Percentiles rank a stretch among this genome's conserved stretches.
Evolutionary conservation across 2,888 invertebrate species (phyloP).

Genomic region (Amiota minor): DNA sequence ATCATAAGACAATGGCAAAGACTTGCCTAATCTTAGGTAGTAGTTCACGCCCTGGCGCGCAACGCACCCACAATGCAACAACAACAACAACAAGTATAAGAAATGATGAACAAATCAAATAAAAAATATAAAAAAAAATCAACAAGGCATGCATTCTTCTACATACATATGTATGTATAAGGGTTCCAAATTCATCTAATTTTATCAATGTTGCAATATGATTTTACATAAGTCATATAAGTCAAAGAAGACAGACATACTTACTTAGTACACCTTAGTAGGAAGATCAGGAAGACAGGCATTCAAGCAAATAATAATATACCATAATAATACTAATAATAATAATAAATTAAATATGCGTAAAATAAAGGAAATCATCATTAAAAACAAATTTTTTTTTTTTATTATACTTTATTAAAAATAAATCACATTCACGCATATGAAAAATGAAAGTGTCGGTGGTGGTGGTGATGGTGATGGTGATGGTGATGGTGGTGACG

Average conservation of each 20-base stretch:
- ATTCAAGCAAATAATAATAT: neutral
- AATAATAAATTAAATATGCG: conserved; percentile 14
- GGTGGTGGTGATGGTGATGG: no score
- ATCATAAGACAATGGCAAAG: neutral
- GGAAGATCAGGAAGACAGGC: no score
- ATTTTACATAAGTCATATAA: no score
- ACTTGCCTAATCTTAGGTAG: neutral
- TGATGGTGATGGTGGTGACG: neutral
- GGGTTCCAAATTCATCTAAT: no score
- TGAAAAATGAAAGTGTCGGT: conserved; percentile 11
- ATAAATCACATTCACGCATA: neutral
- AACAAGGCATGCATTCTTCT: neutral
- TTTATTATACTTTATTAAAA: conserved; percentile 11
- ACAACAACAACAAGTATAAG: no score
- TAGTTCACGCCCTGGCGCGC: conserved; percentile 11
- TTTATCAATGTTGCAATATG: no score
- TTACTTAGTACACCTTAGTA: no score
- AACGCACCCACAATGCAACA: neutral
- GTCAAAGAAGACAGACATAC: no score
- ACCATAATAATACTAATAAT: conserved; percentile 76
- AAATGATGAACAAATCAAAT: no score
- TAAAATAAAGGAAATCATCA: conserved; percentile 20
- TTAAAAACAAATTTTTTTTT: neutral
- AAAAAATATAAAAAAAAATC: no score
- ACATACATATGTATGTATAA: neutral